Evolutionary conservation across 2,888 invertebrate genomes (phyloP).

Genomic region (Folsomia candida): DNA sequence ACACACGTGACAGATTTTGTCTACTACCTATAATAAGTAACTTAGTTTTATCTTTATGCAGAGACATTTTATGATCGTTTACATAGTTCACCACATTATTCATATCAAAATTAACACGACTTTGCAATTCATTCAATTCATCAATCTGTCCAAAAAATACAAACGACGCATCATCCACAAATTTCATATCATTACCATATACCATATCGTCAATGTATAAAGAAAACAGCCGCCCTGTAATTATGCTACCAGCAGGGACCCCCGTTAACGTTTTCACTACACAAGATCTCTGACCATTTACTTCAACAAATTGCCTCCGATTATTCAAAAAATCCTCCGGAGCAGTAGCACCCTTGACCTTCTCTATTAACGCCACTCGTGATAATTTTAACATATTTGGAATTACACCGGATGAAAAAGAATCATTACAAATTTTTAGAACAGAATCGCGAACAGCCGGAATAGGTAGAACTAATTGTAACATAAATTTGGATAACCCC

Average conservation of each 20-base stretch:
- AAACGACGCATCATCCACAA: conserved; percentile 14
- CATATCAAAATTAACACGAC: conserved; percentile 13
- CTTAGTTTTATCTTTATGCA: conserved; percentile 16
- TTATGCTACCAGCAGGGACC: conserved; percentile 11
- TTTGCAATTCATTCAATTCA: background rate
- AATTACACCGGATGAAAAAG: no score
- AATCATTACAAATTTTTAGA: no score
- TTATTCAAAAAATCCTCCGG: conserved; percentile 13
- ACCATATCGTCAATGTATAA: conserved; percentile 14
- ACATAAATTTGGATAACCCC: no score
- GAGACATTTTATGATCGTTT: background rate
- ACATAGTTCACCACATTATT: background rate
- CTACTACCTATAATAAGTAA: conserved; percentile 13
- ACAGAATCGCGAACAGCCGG: no score
- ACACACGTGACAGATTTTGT: no score
- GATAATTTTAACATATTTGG: no score
- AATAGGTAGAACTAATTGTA: no score
- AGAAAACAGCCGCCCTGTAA: conserved; percentile 9
- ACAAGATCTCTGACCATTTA: background rate
- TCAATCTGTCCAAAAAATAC: conserved; percentile 1
- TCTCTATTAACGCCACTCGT: no score
- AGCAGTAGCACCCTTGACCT: no score
- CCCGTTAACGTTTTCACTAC: background rate
- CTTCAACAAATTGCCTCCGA: conserved; percentile 21
- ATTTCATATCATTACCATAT: background rate